Conservation (phyloP, 2,888 invertebrate genomes). For the Ariolimax columbianus region DNA sequence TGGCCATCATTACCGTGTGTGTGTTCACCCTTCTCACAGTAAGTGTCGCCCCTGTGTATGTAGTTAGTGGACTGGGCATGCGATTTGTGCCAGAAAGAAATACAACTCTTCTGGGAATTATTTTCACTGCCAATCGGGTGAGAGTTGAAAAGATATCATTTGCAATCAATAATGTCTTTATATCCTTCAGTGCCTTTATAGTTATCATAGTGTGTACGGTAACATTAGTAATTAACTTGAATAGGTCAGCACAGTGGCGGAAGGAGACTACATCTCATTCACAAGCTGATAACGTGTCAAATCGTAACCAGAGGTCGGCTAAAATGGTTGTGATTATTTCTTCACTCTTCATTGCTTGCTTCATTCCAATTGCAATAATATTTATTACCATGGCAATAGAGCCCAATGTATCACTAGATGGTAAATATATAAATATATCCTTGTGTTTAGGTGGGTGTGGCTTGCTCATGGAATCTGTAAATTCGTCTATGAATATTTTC, state of each 20-base stretch:
- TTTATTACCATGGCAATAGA: neutral
- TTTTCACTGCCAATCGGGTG: neutral
- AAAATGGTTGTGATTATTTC: neutral
- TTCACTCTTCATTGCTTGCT: neutral
- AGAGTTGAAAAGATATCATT: neutral
- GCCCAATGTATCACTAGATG: neutral
- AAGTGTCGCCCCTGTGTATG: neutral
- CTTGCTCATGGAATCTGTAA: neutral
- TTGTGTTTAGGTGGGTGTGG: neutral
- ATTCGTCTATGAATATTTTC: neutral
- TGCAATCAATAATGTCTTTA: neutral
- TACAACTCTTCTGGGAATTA: neutral
- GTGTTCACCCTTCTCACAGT: neutral
- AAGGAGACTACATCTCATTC: neutral
- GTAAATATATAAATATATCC: neutral
- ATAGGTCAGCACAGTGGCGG: neutral
- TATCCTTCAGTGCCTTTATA: neutral
- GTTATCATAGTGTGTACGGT: neutral
- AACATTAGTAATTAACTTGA: neutral
- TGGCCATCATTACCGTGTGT: neutral
- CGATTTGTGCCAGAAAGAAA: neutral
- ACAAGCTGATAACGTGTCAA: neutral
- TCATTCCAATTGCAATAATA: neutral
- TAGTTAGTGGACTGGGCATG: neutral
- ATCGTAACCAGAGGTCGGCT: neutral